Conservation (phyloP, 2,888 invertebrate genomes). For the Drosophila stalkeri region DNA sequence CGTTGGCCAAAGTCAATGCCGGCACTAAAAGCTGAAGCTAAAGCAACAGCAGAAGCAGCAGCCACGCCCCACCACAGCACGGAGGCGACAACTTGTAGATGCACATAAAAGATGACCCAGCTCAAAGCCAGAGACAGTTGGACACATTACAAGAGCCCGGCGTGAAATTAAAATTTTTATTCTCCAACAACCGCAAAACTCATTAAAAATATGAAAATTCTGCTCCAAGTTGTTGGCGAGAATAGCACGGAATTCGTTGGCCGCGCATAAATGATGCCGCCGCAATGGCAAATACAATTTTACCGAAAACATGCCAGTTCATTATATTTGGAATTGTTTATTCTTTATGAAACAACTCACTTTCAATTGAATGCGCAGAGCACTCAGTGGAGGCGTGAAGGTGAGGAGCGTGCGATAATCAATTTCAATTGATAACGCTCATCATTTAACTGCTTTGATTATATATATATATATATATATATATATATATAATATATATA, state of each 20-base stretch:
- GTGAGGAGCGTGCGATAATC: background rate
- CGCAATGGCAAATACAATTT: background rate
- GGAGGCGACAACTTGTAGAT: conserved; percentile 17
- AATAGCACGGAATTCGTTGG: conserved; percentile 19
- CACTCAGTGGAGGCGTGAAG: background rate
- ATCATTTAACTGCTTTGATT: background rate
- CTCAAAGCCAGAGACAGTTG: conserved; percentile 35
- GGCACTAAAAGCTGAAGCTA: background rate
- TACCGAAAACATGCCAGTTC: conserved; percentile 9
- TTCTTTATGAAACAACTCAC: background rate
- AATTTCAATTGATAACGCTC: background rate
- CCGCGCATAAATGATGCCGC: background rate
- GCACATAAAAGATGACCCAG: conserved; percentile 20
- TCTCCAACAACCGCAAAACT: conserved; percentile 43
- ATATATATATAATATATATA: too few species aligned
- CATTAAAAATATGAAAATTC: conserved; percentile 58
- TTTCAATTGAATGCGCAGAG: conserved; percentile 1
- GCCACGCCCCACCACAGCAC: background rate
- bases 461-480: background rate
- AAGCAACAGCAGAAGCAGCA: background rate
- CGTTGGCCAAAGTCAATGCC: conserved; percentile 2
- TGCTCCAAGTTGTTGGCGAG: conserved; percentile 14
- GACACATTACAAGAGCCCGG: conserved; percentile 38
- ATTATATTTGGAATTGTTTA: conserved; percentile 17
- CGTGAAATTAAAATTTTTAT: conserved; percentile 25